phyloP scores from a whole-genome alignment of 2,113 vertebrate species.

The Callipepla squamata region DNA sequence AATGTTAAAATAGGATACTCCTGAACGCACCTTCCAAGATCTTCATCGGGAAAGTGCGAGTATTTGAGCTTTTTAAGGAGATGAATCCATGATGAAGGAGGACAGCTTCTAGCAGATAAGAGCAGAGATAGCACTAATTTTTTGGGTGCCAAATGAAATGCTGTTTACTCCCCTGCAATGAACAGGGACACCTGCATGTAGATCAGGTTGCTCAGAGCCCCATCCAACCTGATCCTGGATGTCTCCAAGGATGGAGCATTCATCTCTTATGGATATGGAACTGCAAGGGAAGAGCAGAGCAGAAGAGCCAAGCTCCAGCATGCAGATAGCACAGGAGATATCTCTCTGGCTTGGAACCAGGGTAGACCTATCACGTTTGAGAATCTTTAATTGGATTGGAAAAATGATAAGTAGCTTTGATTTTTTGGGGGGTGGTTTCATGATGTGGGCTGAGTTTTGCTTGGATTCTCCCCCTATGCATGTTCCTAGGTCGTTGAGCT shows the following conservation, averaged over 20 bases:
- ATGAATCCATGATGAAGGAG: background rate
- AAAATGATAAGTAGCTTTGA: background rate
- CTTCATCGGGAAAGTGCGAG: conserved; percentile 56
- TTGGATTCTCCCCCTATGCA: background rate
- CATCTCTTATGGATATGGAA: background rate
- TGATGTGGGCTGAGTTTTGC: background rate
- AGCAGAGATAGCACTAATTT: background rate
- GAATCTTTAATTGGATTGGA: background rate
- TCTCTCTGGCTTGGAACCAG: background rate
- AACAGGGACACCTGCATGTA: background rate
- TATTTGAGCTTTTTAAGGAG: conserved; percentile 30
- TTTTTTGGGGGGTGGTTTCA: background rate
- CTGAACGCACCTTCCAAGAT: conserved; percentile 11
- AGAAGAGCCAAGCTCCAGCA: background rate
- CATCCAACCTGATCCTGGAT: no score
- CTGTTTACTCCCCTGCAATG: background rate
- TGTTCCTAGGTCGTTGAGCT: background rate
- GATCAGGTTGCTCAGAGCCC: no score
- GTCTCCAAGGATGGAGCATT: no score
- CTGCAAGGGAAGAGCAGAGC: background rate
- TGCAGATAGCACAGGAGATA: background rate
- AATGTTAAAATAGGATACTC: conserved; percentile 61
- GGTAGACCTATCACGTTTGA: background rate
- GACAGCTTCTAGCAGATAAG: background rate
- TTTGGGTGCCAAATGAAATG: background rate